Evolutionary conservation across 2,113 vertebrate species (phyloP), one percentile per base, ranked within the genome.

Genomic region (Nettapus auritus): DNA sequence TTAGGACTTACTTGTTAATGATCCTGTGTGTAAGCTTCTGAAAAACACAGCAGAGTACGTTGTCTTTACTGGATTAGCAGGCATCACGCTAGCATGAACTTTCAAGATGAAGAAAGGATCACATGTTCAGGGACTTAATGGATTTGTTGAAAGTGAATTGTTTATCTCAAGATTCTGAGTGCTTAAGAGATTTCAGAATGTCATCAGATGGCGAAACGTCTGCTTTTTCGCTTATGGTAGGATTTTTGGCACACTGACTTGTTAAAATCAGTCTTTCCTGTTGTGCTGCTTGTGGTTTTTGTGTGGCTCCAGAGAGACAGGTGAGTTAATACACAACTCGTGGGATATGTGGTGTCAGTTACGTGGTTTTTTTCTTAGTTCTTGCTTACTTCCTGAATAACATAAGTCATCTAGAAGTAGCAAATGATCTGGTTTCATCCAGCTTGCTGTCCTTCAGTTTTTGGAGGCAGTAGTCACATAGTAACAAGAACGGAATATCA

Each of bases 111-210:
- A 62, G 67, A 64, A 80, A 55, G 28, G 59, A 66, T 88, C 82
- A 62, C 21, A 4, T 69, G 42, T 75, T 77, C 38, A 44, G 59
- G 14, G 44, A 71, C 59, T 71, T 85, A 36, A 13, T 75, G 81
- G 46, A 71, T 92, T 92, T 94, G 38, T 75, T 81, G 75, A 75
- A 93, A 88, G 38, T 1, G 3, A 87, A 85, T 80, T 73, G 34
- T 93, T 92, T 94, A 52, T 82, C 42, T 93, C 34, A 17, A 59
- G 66, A 89, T 71, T 56, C 70, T 75, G 36, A 80, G 85, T 85
- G 38, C 67, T 82, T 83, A 88, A 70, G 56, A 36, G 83, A 40
- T 73, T 92, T 78, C 33, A 20, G 21, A 77, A 67, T 80, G 59
- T 80, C 46, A 62, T 57, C 64, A 77, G 31, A 62, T 79, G 29